Conservation (phyloP, 2,113 vertebrate species). For the Gila orcuttii region DNA sequence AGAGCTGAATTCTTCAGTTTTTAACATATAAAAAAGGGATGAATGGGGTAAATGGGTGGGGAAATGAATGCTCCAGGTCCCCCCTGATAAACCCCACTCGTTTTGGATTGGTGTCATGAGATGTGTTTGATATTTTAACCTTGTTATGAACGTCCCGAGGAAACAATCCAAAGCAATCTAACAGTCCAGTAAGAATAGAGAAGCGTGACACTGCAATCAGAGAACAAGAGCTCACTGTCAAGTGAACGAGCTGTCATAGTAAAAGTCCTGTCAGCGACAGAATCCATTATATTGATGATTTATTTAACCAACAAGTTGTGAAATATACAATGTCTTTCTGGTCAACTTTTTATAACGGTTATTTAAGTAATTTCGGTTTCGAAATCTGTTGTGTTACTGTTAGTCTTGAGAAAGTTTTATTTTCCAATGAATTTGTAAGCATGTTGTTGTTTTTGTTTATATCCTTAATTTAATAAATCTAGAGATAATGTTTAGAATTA, state of each 20-base stretch:
- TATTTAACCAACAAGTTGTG: not conserved
- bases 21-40: slow-evolving; percentile 6
- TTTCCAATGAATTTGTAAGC: not conserved
- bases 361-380: not conserved
- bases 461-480: too few species aligned
- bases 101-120: slow-evolving; percentile 27
- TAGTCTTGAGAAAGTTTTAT: not conserved
- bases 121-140: slow-evolving; percentile 42
- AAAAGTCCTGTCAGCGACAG: slow-evolving; percentile 26
- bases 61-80: slow-evolving; percentile 9
- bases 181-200: slow-evolving; percentile 61
- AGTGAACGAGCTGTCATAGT: slow-evolving; percentile 15
- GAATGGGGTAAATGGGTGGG: not conserved
- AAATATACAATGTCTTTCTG: not conserved
- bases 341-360: not conserved
- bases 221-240: not conserved
- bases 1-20: not conserved
- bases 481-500: not conserved
- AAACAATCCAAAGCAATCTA: slow-evolving; percentile 27
- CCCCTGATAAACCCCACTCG: slow-evolving; percentile 11
- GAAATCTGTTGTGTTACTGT: not conserved
- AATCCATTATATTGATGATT: not conserved
- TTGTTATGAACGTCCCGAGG: slow-evolving; percentile 41
- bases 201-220: slow-evolving; percentile 16
- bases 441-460: not conserved